Evolutionary conservation across 2,888 invertebrate genomes (phyloP).

Genomic region (Mantis religiosa): DNA sequence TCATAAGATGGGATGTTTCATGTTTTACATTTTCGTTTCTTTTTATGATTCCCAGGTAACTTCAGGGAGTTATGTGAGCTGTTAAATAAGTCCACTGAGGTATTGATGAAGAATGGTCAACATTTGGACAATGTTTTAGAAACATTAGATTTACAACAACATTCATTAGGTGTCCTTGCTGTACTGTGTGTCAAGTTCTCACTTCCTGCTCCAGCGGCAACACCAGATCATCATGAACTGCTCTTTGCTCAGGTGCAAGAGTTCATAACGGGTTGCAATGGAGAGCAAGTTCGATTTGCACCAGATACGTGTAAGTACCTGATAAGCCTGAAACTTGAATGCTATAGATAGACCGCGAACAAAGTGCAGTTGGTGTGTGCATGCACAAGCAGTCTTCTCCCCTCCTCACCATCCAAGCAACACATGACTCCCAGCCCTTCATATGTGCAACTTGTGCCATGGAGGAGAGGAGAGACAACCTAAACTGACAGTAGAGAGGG

Average conservation of each 20-base stretch:
- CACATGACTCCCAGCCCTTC: no score
- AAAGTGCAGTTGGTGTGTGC: no score
- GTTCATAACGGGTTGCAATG: constrained; percentile 81
- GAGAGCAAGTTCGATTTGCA: constrained; percentile 83
- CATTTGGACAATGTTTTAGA: constrained; percentile 87
- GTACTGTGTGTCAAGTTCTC: constrained; percentile 79
- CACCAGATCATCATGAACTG: constrained; percentile 42
- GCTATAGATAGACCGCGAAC: no score
- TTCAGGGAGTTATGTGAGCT: constrained; percentile 71
- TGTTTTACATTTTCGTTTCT: not conserved
- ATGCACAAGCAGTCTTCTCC: no score
- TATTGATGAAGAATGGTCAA: constrained; percentile 73
- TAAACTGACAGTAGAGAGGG: no score
- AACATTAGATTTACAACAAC: constrained; percentile 85
- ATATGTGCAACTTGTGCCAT: no score
- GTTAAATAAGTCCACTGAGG: constrained; percentile 73
- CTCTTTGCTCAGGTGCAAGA: constrained; percentile 76
- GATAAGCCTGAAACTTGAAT: not conserved
- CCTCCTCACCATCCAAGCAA: no score
- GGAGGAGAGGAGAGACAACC: no score
- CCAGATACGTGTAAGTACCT: constrained; percentile 74
- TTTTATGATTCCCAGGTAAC: constrained; percentile 55
- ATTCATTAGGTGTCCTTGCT: constrained; percentile 83
- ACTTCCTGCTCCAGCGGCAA: constrained; percentile 43
- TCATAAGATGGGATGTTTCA: not conserved